Evolutionary conservation across 1,140 invertebrate genomes (phyloP), one percentile per base, ranked within the genome.

Genomic region (Anoplophora glabripennis): DNA sequence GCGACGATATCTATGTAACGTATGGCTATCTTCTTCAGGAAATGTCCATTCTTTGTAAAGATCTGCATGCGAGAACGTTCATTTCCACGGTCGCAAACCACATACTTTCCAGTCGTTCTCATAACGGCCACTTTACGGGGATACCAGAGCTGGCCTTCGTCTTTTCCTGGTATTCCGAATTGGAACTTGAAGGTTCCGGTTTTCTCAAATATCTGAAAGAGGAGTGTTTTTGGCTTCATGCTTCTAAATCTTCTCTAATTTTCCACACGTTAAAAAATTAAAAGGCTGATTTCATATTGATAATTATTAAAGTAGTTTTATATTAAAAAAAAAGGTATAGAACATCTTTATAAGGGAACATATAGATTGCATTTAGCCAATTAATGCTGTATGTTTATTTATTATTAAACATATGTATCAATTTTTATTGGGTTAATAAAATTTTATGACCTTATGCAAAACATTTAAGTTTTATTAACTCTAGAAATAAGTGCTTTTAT

Each of bases 1-100:
- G 94, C 95, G n/a, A 98, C 94, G 66, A 98, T 98, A 73, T 98
- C 95, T 71, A 98, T 96, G 75, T 96, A 96, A 57, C 93, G 79
- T 60, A 93, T 93, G 41, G 92, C 92, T 69, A 97, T 96, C 75
- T 96, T 96, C 76, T 93, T 94, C 54, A 96, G 81, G 72, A 91
- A 92, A 69, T 91, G 89, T 12, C 89, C 89, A 74, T 88, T 90
- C 65, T 90, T 91, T 14, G 89, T 91, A 69, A 92, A 98, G 63
- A 98, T 94, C 75, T 98, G 96, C 92, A 98, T 96, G 34, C 95
- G 86, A 0, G 93, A 96, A 49, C 95, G 83, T 73, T 98, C 94
- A 71, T 94, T 96, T 33, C 95, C 96, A 62, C 95, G 86, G 77
- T 98, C 96, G 77, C 95, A 97, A 1, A 98, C 92, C 38, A 98